Conservation (phyloP, 2,113 vertebrate genomes). For the Gavialis gangeticus region DNA sequence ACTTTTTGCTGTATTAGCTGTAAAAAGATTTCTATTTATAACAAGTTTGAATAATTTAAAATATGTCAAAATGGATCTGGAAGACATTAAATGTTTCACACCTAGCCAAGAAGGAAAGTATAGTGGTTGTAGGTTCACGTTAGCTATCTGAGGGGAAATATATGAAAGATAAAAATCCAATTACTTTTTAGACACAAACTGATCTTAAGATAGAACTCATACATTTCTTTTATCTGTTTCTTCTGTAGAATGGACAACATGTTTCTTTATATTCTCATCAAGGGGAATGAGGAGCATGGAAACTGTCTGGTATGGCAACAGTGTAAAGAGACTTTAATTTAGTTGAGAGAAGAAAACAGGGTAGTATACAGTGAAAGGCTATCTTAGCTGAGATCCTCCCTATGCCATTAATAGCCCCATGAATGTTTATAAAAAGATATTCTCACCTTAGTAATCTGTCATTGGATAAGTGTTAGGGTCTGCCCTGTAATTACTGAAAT, state of each 20-base stretch:
- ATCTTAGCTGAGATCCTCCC: neutral
- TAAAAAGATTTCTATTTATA: conserved; percentile 51
- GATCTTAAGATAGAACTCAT: conserved; percentile 38
- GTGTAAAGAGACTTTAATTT: neutral
- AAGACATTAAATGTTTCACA: conserved; percentile 39
- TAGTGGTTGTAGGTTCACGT: conserved; percentile 23
- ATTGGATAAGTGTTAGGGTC: neutral
- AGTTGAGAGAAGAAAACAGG: neutral
- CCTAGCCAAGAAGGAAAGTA: conserved; percentile 23
- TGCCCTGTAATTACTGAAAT: neutral
- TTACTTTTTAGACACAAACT: conserved; percentile 46
- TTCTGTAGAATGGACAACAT: neutral
- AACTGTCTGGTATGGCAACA: neutral
- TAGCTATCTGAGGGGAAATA: conserved; percentile 46
- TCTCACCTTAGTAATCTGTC: neutral
- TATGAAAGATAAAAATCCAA: conserved; percentile 54
- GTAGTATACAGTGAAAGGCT: conserved; percentile 3
- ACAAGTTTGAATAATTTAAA: conserved; percentile 46
- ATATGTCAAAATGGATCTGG: neutral
- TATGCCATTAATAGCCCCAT: neutral
- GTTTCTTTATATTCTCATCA: conserved; percentile 2
- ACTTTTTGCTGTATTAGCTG: conserved; percentile 36
- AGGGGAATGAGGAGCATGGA: neutral
- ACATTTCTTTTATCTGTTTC: conserved; percentile 21
- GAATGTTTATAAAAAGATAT: neutral